phyloP scores from a whole-genome alignment of 2,888 invertebrate genomes.

The Leptopilina syphax region DNA sequence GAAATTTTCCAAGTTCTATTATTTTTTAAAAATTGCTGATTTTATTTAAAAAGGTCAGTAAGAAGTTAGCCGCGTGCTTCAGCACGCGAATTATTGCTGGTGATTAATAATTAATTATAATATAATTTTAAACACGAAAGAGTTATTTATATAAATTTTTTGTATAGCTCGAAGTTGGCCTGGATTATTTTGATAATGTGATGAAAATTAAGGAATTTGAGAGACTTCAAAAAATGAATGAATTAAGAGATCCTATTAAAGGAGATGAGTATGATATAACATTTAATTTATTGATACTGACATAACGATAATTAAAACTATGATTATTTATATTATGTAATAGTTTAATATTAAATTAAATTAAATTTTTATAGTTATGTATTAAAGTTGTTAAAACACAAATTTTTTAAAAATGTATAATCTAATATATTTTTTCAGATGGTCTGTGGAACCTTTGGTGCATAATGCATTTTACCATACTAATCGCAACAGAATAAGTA shows the following conservation, averaged over 20 bases:
- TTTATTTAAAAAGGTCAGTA: too few relatives aligned
- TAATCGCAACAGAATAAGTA: conserved; percentile 45
- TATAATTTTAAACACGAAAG: background rate
- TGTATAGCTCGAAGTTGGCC: background rate
- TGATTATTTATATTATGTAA: too few relatives aligned
- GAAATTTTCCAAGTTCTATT: too few relatives aligned
- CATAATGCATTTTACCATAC: conserved; percentile 46
- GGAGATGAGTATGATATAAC: background rate
- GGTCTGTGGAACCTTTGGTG: conserved; percentile 41
- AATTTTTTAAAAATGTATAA: too few relatives aligned
- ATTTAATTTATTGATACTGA: background rate
- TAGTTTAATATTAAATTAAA: too few relatives aligned
- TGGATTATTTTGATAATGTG: conserved; percentile 7
- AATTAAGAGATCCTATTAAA: background rate
- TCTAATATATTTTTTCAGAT: conserved; percentile 48
- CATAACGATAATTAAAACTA: too few relatives aligned
- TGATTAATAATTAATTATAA: background rate
- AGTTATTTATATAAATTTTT: background rate
- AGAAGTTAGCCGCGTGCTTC: too few relatives aligned
- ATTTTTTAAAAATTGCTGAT: too few relatives aligned
- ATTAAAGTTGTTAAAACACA: background rate
- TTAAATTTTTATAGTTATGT: too few relatives aligned
- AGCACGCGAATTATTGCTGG: too few relatives aligned
- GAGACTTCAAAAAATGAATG: background rate
- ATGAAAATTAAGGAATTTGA: background rate